Conservation (phyloP, 1,140 invertebrate genomes). For the Mylabris phalerata region DNA sequence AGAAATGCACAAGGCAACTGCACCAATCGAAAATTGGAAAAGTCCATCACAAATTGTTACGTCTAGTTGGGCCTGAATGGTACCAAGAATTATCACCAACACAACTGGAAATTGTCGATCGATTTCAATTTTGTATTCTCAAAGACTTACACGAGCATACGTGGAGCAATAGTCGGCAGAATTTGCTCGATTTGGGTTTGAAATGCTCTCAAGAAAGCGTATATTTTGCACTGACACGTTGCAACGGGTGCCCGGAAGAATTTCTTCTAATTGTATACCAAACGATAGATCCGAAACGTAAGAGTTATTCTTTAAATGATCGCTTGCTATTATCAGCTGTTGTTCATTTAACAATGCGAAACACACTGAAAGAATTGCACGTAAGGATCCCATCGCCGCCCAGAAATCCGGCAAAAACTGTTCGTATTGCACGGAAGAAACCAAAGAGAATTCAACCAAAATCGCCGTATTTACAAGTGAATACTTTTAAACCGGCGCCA, state of each 20-base stretch:
- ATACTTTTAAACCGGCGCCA: constrained; percentile 20
- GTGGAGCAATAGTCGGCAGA: constrained; percentile 21
- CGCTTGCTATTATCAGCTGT: constrained; percentile 34
- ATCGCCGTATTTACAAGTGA: constrained; percentile 33
- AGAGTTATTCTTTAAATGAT: constrained; percentile 23
- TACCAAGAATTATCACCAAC: constrained; percentile 36
- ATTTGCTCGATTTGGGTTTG: constrained; percentile 29
- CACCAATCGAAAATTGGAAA: no score
- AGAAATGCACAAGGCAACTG: no score
- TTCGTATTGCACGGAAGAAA: constrained; percentile 2
- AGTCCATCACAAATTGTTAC: no score
- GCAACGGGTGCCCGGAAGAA: constrained; percentile 30
- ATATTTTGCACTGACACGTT: constrained; percentile 25
- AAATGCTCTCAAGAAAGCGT: constrained; percentile 27
- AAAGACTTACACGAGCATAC: constrained; percentile 23
- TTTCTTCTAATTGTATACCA: constrained; percentile 37
- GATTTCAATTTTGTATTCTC: constrained; percentile 24
- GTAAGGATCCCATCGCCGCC: constrained; percentile 39
- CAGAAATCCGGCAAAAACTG: not conserved
- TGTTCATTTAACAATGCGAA: constrained; percentile 32
- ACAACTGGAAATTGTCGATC: constrained; percentile 30
- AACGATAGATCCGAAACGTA: constrained; percentile 25
- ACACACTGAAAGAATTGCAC: constrained; percentile 36
- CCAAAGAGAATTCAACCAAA: constrained; percentile 9
- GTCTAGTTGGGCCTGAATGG: constrained; percentile 33